Evolutionary conservation across 2,113 vertebrate species (phyloP).

Genomic region (Onychorhynchus coronatus): DNA sequence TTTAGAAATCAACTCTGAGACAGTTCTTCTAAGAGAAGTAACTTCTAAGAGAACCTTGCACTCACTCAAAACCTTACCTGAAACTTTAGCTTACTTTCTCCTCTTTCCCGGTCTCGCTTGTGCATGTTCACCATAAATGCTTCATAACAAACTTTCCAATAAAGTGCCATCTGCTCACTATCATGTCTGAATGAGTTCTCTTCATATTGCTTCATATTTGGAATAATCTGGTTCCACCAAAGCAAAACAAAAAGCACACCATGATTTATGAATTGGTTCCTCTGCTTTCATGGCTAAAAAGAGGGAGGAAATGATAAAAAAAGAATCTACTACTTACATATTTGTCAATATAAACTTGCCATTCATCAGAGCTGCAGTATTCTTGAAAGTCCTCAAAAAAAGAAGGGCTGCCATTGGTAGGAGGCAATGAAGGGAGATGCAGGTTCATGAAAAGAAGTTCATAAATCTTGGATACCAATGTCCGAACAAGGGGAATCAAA

Average conservation of each 20-base stretch:
- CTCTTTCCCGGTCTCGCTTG: constrained; percentile 87
- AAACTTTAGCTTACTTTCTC: constrained; percentile 97
- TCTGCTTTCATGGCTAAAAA: not conserved
- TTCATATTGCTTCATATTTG: constrained; percentile 98
- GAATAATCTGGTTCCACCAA: constrained; percentile 84
- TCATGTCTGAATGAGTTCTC: constrained; percentile 87
- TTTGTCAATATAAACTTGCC: constrained; percentile 97
- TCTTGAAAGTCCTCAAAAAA: constrained; percentile 98
- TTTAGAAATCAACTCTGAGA: not conserved
- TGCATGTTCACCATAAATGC: constrained; percentile 93
- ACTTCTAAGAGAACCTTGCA: not conserved
- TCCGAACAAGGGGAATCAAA: constrained; percentile 91
- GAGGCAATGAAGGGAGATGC: constrained; percentile 91
- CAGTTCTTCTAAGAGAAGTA: not conserved
- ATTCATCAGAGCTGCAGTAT: constrained; percentile 90
- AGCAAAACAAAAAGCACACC: not conserved
- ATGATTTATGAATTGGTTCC: not conserved
- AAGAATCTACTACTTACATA: constrained; percentile 80
- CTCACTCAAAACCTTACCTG: constrained; percentile 78
- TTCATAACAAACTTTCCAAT: constrained; percentile 95
- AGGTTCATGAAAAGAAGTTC: constrained; percentile 95
- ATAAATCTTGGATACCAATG: constrained; percentile 91
- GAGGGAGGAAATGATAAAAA: not conserved
- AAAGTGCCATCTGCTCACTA: constrained; percentile 90
- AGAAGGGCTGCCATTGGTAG: constrained; percentile 90